Evolutionary conservation across 2,113 vertebrate genomes (phyloP), one percentile per base, ranked within the genome.

Genomic region (Pollachius pollachius): DNA sequence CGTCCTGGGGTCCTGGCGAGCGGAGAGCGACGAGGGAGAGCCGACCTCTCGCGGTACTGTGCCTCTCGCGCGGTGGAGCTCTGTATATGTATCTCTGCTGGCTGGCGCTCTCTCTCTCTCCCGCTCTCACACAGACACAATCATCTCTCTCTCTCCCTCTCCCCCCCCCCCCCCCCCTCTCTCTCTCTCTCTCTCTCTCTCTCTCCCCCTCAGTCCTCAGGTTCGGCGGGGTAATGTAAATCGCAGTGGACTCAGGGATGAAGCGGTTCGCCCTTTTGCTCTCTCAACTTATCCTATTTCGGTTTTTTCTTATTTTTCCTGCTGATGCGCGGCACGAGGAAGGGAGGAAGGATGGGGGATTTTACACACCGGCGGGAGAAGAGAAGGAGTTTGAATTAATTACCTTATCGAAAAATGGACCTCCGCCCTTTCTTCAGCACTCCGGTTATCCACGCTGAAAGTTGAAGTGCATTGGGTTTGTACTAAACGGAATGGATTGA

Each of bases 391-490:
- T 83, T 77, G 81, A 86, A 90, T 92, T 81, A 88, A 91, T 89
- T 88, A 89, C 84, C 85, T 84, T 85, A 91, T 91, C 89, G 83
- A 92, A 89, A 90, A 86, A 89, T 78, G 87, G 82, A 85, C 85
- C 88, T 89, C 79, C 86, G 79, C 83, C 30, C 3, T 84, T 81
- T 23, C 21, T 87, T 88, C 87, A 90, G 87, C 77, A 68, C 74
- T 84, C 21, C 21, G 85, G 85, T 89, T 88, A 86, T 86, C 90
- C 76, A 77, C 73, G 74, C 81, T 85, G 79, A 82, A 92, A 80
- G 88, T 91, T 91, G 87, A 91, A 93, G 91, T 90, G 89, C 87
- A 91, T 93, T 90, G 86, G 85, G 90, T 91, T 90, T 87, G 77
- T 87, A 86, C 86, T 90, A 90, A 91, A 88, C 70, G 71, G 81